Conservation (phyloP, 2,113 vertebrate species). For the Macaca nemestrina region DNA sequence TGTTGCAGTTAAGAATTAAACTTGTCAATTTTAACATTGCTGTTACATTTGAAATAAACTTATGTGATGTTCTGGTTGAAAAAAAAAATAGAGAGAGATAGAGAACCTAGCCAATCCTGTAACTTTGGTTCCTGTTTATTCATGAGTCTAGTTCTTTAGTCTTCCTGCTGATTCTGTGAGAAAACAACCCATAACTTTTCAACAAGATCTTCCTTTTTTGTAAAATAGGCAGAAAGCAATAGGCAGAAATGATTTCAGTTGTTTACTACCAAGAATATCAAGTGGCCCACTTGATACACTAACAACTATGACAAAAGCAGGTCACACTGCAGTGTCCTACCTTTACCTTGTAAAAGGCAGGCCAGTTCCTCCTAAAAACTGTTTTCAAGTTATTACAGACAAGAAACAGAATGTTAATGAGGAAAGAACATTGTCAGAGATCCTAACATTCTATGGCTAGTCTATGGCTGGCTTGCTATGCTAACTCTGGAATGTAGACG, state of each 20-base stretch:
- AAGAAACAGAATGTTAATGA: neutral
- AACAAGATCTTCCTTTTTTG: neutral
- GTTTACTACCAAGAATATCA: neutral
- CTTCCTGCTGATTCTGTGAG: neutral
- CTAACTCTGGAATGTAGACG: neutral
- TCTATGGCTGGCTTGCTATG: neutral
- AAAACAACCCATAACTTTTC: neutral
- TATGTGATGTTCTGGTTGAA: neutral
- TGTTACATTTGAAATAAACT: neutral
- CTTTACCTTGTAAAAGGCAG: neutral
- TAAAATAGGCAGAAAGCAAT: neutral
- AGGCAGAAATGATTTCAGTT: neutral
- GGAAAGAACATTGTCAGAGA: neutral
- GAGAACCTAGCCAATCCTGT: neutral
- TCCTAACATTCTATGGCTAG: neutral
- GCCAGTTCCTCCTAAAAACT: neutral
- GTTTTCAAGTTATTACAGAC: neutral
- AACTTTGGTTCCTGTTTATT: conserved; percentile 36
- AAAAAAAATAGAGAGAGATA: neutral
- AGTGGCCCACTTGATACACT: neutral
- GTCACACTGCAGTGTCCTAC: neutral
- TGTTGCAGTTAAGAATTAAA: conserved; percentile 80
- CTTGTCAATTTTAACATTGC: neutral
- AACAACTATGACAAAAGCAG: neutral
- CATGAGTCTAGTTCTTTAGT: conserved; percentile 4